phyloP scores from a whole-genome alignment of 2,797 vertebrate species.

The Geotrypetes seraphini region DNA sequence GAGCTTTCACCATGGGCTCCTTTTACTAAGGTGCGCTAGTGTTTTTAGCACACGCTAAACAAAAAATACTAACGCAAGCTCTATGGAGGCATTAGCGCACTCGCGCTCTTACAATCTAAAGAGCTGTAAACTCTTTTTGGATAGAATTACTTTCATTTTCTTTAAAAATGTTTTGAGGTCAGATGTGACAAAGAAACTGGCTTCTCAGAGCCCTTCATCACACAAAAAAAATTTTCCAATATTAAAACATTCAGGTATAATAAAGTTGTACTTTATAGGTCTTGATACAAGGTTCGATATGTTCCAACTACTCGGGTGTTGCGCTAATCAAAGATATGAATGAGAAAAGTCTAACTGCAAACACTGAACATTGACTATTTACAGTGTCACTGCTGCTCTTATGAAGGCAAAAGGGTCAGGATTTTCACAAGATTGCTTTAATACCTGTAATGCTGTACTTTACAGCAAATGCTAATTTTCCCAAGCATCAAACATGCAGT shows the following conservation, averaged over 20 bases:
- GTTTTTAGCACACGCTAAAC: no score
- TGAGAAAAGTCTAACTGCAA: constrained; percentile 66
- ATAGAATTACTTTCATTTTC: no score
- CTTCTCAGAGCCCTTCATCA: no score
- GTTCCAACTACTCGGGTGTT: constrained; percentile 47
- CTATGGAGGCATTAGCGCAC: no score
- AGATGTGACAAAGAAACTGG: no score
- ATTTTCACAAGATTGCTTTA: constrained; percentile 64
- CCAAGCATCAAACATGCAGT: constrained; percentile 87
- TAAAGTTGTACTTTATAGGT: constrained; percentile 62
- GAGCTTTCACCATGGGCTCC: no score
- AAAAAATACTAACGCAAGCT: no score
- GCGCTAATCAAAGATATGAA: constrained; percentile 48
- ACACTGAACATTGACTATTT: constrained; percentile 91
- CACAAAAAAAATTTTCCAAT: constrained; percentile 47
- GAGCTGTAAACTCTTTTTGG: no score
- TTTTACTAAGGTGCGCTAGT: no score
- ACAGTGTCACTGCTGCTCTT: constrained; percentile 75
- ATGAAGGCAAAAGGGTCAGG: constrained; percentile 59
- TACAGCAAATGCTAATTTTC: constrained; percentile 63
- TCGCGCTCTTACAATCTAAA: no score
- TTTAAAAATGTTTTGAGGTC: no score
- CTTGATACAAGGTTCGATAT: no score
- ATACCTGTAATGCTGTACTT: constrained; percentile 44
- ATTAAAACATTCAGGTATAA: constrained; percentile 70